These are phyloP conservation scores for Tangara arthus DNA, from an alignment of 2,797 vertebrate genomes.

Conservation along the genomic window DNA sequence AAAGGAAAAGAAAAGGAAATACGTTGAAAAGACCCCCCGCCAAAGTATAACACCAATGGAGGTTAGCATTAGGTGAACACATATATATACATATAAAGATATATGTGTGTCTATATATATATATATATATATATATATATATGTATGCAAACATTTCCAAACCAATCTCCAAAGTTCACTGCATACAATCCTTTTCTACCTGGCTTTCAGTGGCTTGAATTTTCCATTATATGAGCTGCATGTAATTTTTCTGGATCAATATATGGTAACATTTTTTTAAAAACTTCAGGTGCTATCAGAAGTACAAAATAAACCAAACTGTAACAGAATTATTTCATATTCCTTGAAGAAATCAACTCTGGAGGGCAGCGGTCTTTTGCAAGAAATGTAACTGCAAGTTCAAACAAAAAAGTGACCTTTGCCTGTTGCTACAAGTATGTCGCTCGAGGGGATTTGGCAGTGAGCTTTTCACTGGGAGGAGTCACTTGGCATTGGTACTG, in stretches of 20 bases:
- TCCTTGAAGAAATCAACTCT: neutral
- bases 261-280: neutral
- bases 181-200: neutral
- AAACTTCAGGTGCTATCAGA: neutral
- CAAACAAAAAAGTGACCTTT: constrained; percentile 57
- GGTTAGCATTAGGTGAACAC: neutral
- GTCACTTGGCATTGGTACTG: neutral
- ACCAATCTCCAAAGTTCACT: neutral
- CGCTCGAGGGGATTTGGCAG: constrained; percentile 40
- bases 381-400: constrained; percentile 38
- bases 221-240: neutral
- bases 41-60: neutral
- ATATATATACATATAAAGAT: neutral
- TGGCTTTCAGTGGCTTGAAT: neutral
- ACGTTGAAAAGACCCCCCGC: neutral
- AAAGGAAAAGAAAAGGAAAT: neutral
- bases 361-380: constrained; percentile 19
- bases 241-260: neutral
- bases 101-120: neutral
- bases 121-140: neutral
- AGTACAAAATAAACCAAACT: neutral
- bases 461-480: constrained; percentile 27
- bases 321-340: neutral
- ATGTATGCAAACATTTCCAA: neutral
- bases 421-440: constrained; percentile 48